Percentiles rank a stretch among this genome's conserved stretches.
phyloP scores from a whole-genome alignment of 2,888 invertebrate genomes.

The Sinotaia quadrata region DNA sequence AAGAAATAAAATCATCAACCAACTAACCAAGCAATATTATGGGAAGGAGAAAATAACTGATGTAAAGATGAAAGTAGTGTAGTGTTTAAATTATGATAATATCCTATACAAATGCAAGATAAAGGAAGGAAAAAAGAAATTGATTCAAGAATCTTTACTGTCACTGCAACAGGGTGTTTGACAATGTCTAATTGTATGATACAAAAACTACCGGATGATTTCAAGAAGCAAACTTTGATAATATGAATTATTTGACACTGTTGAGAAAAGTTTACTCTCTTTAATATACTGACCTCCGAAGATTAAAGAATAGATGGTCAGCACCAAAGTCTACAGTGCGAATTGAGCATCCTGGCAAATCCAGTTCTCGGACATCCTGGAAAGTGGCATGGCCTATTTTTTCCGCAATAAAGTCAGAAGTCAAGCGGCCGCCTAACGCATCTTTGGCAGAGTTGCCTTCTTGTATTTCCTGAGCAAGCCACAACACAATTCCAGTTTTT shows the following conservation, averaged over 20 bases:
- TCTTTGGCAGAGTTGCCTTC: conserved; percentile 69
- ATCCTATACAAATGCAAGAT: too few relatives aligned
- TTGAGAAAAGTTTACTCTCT: too few relatives aligned
- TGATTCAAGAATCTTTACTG: too few relatives aligned
- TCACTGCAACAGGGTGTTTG: neutral
- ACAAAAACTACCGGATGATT: neutral
- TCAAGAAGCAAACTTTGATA: neutral
- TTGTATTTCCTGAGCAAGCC: conserved; percentile 60
- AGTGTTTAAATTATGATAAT: too few relatives aligned
- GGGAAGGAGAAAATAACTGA: too few relatives aligned
- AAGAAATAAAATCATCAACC: too few relatives aligned
- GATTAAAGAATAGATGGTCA: conserved; percentile 66
- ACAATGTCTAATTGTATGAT: neutral
- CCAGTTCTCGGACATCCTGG: conserved; percentile 68
- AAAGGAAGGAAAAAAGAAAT: too few relatives aligned
- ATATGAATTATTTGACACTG: neutral
- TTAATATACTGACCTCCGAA: conserved; percentile 63
- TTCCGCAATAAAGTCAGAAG: conserved; percentile 71
- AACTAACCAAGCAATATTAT: too few relatives aligned
- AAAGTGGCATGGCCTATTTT: conserved; percentile 68
- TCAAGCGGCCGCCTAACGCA: conserved; percentile 71
- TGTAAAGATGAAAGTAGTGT: too few relatives aligned
- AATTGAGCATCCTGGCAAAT: conserved; percentile 68
- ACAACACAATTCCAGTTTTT: too few relatives aligned
- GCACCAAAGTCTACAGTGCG: conserved; percentile 69